Percentiles rank a stretch among this genome's conserved stretches.
Evolutionary conservation across 2,113 vertebrate genomes (phyloP).

Genomic region (Phaethornis superciliosus): DNA sequence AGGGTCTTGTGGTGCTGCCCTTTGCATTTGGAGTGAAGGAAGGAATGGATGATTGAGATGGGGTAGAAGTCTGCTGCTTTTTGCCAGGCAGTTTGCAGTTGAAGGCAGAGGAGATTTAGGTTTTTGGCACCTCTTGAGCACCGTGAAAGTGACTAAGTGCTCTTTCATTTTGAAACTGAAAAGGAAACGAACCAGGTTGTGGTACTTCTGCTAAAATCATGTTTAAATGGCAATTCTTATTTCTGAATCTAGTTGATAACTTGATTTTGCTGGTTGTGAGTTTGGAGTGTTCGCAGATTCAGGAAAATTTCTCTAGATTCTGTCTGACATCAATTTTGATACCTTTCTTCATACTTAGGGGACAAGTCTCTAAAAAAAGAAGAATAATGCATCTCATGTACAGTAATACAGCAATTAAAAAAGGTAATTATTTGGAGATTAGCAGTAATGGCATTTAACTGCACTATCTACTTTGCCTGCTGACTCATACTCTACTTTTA

Average conservation of each 20-base stretch:
- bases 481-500: too few relatives aligned
- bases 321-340: background rate
- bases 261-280: background rate
- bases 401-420: background rate
- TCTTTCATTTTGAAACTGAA: slow-evolving; percentile 19
- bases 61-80: background rate
- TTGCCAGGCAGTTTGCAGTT: background rate
- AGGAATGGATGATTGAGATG: background rate
- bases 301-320: background rate
- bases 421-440: background rate
- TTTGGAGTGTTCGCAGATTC: background rate
- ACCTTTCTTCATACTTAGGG: background rate
- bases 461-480: background rate
- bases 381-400: background rate
- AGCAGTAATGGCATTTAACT: background rate
- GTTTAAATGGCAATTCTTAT: background rate
- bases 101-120: background rate
- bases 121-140: background rate
- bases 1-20: background rate
- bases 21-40: background rate
- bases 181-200: background rate
- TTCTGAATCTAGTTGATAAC: background rate
- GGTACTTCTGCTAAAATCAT: background rate
- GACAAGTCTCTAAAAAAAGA: background rate
- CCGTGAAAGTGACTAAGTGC: background rate